Percentiles rank a stretch among this genome's conserved stretches.
Conservation (phyloP, 64 coral and sea anemone genomes). For the Montipora efflorescens region DNA sequence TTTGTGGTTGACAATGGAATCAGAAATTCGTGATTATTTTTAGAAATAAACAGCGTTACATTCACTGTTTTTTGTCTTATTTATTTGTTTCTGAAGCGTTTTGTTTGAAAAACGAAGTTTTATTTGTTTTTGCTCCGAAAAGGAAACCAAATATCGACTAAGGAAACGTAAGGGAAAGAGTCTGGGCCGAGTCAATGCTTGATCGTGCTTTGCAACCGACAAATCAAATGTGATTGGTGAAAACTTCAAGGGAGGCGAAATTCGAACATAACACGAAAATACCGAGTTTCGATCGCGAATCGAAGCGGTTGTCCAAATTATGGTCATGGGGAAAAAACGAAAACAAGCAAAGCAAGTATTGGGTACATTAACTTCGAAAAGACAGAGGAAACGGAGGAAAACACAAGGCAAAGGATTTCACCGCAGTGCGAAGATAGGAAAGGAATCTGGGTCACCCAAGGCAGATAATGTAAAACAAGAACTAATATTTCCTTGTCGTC, state of each 20-base stretch:
- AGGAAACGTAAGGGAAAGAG: not conserved
- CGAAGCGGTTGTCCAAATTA: not conserved
- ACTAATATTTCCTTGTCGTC: not conserved
- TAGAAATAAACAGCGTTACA: too few species aligned
- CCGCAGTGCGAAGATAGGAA: not conserved
- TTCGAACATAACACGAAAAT: not conserved
- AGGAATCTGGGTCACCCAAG: not conserved
- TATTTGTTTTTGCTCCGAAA: too few species aligned
- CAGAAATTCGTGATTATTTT: too few species aligned
- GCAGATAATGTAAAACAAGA: not conserved
- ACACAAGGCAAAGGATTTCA: not conserved
- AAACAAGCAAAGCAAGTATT: constrained; percentile 23
- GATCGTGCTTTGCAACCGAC: not conserved
- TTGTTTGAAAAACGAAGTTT: too few species aligned
- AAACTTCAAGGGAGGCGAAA: not conserved
- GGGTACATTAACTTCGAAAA: not conserved
- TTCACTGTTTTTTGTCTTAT: not conserved
- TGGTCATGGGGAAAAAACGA: constrained; percentile 18
- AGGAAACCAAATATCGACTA: too few species aligned
- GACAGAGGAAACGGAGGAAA: constrained; percentile 31
- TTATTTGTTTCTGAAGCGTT: not conserved
- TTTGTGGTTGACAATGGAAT: not conserved
- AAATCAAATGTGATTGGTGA: constrained; percentile 27
- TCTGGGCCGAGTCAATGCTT: not conserved
- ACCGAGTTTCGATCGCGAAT: not conserved